Evolutionary conservation across 2,888 invertebrate genomes (phyloP).

Genomic region (Lumbricus terrestris): DNA sequence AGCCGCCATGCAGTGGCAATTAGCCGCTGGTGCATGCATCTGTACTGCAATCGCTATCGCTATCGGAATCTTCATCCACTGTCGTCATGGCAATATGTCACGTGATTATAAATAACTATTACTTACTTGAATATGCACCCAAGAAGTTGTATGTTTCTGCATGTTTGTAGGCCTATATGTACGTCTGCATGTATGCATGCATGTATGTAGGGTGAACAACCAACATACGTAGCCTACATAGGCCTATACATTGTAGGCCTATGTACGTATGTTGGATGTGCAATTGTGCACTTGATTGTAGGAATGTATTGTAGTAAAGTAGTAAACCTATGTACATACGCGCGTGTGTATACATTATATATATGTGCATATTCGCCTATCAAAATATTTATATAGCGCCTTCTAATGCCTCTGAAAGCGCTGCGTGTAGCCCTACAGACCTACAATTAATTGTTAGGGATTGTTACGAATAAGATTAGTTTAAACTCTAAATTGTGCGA

Average conservation of each 20-base stretch:
- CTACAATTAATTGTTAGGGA: neutral
- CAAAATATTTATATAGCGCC: neutral
- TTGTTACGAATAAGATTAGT: neutral
- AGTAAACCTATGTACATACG: neutral
- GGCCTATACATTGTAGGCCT: too few species aligned
- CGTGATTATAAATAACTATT: neutral
- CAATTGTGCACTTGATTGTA: too few species aligned
- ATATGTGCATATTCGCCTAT: neutral
- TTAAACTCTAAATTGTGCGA: neutral
- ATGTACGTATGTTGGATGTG: too few species aligned
- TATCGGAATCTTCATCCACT: neutral
- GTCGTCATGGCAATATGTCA: conserved; percentile 3
- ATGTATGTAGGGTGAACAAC: neutral
- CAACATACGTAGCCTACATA: too few species aligned
- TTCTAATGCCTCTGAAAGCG: neutral
- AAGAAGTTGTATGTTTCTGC: neutral
- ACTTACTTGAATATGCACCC: too few species aligned
- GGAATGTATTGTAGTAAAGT: too few species aligned
- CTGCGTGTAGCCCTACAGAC: neutral
- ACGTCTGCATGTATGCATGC: neutral
- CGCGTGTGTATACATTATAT: neutral
- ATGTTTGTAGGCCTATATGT: neutral
- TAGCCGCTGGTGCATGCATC: neutral
- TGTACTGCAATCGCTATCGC: neutral
- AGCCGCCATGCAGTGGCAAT: neutral